phyloP scores from a whole-genome alignment of 2,888 invertebrate genomes.

The Drepanosiphum platanoidis region DNA sequence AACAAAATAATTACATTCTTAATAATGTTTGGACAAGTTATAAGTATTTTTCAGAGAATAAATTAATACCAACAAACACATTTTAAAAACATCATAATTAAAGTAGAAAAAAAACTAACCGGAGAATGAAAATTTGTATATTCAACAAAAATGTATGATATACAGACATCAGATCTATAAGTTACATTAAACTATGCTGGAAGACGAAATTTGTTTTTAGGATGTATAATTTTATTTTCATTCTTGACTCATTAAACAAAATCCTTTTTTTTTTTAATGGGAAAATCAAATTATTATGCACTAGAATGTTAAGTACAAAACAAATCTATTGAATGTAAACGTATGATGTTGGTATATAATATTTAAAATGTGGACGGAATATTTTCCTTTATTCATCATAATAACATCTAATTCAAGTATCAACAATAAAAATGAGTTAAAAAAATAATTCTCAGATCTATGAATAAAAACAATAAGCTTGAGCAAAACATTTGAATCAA shows the following conservation, averaged over 20 bases:
- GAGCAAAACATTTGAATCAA: conserved; percentile 53
- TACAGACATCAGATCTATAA: neutral
- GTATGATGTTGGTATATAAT: neutral
- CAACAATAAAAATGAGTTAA: conserved; percentile 39
- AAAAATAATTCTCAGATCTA: conserved; percentile 41
- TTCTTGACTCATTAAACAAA: neutral
- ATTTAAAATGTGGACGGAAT: conserved; percentile 52
- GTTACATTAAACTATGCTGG: neutral
- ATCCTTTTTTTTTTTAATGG: neutral
- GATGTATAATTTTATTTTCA: neutral
- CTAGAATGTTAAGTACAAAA: conserved; percentile 20
- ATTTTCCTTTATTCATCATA: conserved; percentile 8
- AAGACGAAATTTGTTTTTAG: conserved; percentile 15
- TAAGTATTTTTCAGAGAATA: neutral
- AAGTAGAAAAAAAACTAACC: neutral
- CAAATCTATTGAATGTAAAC: conserved; percentile 16
- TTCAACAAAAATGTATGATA: neutral
- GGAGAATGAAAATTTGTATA: neutral
- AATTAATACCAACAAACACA: neutral
- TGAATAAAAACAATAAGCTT: conserved; percentile 40
- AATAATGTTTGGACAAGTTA: no score
- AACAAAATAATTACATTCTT: conserved; percentile 6
- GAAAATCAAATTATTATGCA: conserved; percentile 3
- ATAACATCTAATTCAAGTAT: conserved; percentile 20
- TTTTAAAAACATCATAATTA: neutral